phyloP scores from a whole-genome alignment of 2,797 vertebrate genomes.

The Gymnoscopelus braueri region DNA sequence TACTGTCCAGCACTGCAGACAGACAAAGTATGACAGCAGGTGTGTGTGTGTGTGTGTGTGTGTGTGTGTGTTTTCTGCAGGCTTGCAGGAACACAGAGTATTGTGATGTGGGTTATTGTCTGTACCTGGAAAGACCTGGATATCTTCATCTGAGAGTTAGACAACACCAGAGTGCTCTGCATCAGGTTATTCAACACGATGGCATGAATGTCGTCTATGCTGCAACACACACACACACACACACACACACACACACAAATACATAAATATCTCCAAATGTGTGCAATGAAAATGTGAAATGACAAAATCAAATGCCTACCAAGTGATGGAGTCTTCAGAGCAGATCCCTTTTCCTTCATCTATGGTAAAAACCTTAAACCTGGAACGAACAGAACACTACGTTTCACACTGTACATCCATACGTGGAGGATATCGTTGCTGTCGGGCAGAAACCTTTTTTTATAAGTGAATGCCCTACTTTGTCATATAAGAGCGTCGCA shows the following conservation, averaged over 20 bases:
- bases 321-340: constrained; percentile 79
- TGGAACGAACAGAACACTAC: constrained; percentile 54
- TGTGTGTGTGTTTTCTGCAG: no score
- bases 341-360: constrained; percentile 71
- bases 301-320: constrained; percentile 67
- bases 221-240: constrained; percentile 58
- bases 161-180: constrained; percentile 94
- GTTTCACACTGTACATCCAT: no score
- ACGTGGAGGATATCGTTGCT: no score
- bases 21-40: no score
- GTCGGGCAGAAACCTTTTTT: no score
- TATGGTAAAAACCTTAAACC: constrained; percentile 89
- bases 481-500: no score
- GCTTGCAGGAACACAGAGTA: no score
- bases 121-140: constrained; percentile 92
- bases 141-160: constrained; percentile 91
- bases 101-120: background rate
- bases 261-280: background rate
- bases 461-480: no score
- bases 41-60: no score
- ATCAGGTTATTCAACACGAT: constrained; percentile 94
- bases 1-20: no score
- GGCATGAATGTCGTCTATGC: constrained; percentile 88
- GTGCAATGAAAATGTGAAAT: background rate
- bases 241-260: constrained; percentile 19